Base-by-base conservation (phyloP, 2,888 invertebrate genomes). In the Ariolimax columbianus region DNA sequence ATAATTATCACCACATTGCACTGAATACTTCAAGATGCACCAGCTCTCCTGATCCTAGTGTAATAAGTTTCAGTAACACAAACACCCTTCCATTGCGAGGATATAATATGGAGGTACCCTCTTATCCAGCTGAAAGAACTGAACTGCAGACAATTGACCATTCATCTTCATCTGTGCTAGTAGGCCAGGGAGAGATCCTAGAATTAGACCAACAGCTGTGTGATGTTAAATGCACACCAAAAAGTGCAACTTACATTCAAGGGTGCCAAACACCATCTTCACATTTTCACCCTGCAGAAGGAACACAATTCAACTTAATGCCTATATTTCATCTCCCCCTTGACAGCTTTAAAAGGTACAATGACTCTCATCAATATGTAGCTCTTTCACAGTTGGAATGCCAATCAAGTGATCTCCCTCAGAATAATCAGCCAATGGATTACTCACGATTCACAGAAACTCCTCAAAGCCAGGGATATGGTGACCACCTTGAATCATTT, bases 61-160 rank as follows among this genome's bases (percentile, higher is more conserved):
- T 38, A 26, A 11, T 59, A 36, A 36, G 26, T 26, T 77, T 59
- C 59, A 59, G 77, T 38, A 38, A 55, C 1, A 38, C 59, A 26
- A 59, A 36, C 26, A 77, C 77, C 14, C 59, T 77, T 55, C 77
- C 77, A 6, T 36, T 77, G 26, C 77, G 77, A 38, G 36, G 38
- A 3, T 26, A 30, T 6, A 59, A 36, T 38, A 26, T n/a, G 26
- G n/a, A 55, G 36, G n/a, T 59, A 7, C 26, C 77, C 36, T 55
- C 23, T 9, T 77, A 30, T 36, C 59, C 55, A 23, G 38, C 14
- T 23, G 73, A 7, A 73, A n/a, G 3, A 26, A 36, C 38, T 36
- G 23, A n/a, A 6, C 30, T 77, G 47, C 77, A 17, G 6, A 14
- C 26, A 38, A 77, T 36, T 43, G 30, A 59, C 23, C 30, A 36